Conservation (phyloP, 2,888 invertebrate genomes). For the Melipona bicolor region DNA sequence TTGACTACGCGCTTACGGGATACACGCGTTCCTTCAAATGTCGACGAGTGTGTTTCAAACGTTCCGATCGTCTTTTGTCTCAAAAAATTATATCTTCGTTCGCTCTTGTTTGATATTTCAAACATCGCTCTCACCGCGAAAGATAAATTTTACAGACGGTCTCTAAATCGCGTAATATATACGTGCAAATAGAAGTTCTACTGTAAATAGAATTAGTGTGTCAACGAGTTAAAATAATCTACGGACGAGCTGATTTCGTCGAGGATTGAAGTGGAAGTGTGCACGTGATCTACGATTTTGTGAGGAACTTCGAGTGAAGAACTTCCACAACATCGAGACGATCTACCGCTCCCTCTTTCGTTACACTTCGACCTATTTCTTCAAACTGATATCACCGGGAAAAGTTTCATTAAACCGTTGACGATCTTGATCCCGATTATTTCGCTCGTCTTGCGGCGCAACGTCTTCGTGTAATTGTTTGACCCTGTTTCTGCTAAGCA, state of each 20-base stretch:
- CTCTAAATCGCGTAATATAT: neutral
- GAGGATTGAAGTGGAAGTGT: neutral
- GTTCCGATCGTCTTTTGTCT: too few species aligned
- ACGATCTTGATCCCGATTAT: conserved; percentile 26
- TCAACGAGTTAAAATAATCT: neutral
- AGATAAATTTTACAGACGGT: too few species aligned
- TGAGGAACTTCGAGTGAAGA: neutral
- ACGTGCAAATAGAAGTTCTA: neutral
- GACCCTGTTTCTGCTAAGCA: neutral
- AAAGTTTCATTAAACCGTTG: conserved; percentile 30
- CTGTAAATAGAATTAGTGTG: neutral
- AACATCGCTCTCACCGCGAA: too few species aligned
- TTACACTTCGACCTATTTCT: conserved; percentile 41
- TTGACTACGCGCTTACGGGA: neutral
- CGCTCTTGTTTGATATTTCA: too few species aligned
- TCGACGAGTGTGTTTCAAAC: neutral
- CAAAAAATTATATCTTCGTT: too few species aligned
- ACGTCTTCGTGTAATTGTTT: conserved; percentile 11
- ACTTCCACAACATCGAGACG: too few species aligned
- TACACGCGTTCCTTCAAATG: neutral
- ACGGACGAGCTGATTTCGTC: neutral
- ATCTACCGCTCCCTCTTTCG: neutral
- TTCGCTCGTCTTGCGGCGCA: conserved; percentile 4
- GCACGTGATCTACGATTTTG: conserved; percentile 4
- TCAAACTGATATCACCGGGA: neutral